Evolutionary conservation across 92 coral and sea anemone genomes (phyloP), one percentile per base, ranked within the genome.

Genomic region (Paragorgia papillata): DNA sequence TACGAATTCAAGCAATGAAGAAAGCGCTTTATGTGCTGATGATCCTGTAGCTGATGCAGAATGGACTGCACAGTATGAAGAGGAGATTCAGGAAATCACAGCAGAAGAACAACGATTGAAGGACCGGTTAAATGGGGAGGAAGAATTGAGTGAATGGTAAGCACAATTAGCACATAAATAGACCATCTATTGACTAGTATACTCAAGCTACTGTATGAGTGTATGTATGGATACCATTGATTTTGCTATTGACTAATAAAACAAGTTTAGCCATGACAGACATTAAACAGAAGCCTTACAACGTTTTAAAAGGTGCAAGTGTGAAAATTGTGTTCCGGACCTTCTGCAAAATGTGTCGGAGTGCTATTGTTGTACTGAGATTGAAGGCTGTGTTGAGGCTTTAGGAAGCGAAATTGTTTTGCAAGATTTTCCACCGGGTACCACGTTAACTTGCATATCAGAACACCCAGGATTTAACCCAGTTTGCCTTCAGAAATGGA

Each of bases 321-420:
- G 88, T 54, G 77, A 80, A 73, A 67, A 80, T 20, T 84, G 91
- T 66, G 28, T 41, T 19, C 58, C 55, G 8, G 61, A n/a, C n/a
- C n/a, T n/a, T n/a, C n/a, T n/a, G n/a, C n/a, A 79, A 44, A 87
- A 87, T 59, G 65, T 75, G 43, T 84, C 83, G 44, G 88, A 87
- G 54, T 79, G 85, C 56, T 87, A 84, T 55, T 84, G 91, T 51
- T 87, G 88, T 64, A 24, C 26, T 4, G 85, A 83, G 59, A 35
- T 87, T 26, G 88, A 83, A 12, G 79, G 83, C 49, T 86, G 90
- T 65, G 32, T 33, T 18, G 83, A 82, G 43, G 54, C 84, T 7
- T 44, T 82, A 49, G 56, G 32, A 21, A 76, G 77, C 29, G 90
- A 86, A 17, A 79, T 58, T 24, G 88, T 80, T 3, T 50, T 61